Percentiles rank a stretch among this genome's conserved stretches.
Conservation (phyloP, 1,140 invertebrate genomes). For the Hylaeus volcanicus region DNA sequence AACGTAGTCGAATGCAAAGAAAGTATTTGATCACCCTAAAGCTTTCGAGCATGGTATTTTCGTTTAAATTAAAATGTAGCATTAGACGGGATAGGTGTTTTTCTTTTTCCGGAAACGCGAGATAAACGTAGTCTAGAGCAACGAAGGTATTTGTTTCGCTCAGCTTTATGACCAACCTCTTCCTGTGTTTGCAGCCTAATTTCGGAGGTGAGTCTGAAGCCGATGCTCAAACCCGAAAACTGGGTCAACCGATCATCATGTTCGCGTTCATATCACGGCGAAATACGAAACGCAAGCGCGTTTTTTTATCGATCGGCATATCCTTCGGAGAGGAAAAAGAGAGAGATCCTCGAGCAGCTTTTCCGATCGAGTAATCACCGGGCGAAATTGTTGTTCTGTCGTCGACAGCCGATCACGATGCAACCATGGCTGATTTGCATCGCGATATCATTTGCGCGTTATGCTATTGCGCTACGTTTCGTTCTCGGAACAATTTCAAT, state of each 20-base stretch:
- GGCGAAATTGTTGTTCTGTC: conserved; percentile 41
- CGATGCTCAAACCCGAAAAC: background rate
- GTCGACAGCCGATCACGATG: conserved; percentile 39
- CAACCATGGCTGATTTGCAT: conserved; percentile 15
- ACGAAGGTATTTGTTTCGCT: background rate
- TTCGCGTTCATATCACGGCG: conserved; percentile 20
- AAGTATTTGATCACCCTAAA: background rate
- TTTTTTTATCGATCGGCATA: conserved; percentile 40
- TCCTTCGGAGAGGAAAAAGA: background rate
- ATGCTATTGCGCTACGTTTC: conserved; percentile 6
- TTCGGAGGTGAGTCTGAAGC: conserved; percentile 7
- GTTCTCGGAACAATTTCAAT: background rate
- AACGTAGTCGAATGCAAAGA: background rate
- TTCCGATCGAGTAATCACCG: conserved; percentile 40
- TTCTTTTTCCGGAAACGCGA: background rate
- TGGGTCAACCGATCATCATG: conserved; percentile 41
- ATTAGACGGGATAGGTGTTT: background rate
- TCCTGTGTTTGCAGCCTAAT: conserved; percentile 26
- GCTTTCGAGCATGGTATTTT: too few relatives aligned
- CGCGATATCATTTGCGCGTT: background rate
- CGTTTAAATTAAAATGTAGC: too few relatives aligned
- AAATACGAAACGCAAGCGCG: conserved; percentile 40
- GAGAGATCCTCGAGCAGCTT: conserved; percentile 28
- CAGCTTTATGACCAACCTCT: background rate
- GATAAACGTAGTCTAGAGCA: background rate